These are phyloP conservation scores for Yasuhikotakia modesta DNA, from an alignment of 2,797 vertebrate species.

Conservation along the genomic window DNA sequence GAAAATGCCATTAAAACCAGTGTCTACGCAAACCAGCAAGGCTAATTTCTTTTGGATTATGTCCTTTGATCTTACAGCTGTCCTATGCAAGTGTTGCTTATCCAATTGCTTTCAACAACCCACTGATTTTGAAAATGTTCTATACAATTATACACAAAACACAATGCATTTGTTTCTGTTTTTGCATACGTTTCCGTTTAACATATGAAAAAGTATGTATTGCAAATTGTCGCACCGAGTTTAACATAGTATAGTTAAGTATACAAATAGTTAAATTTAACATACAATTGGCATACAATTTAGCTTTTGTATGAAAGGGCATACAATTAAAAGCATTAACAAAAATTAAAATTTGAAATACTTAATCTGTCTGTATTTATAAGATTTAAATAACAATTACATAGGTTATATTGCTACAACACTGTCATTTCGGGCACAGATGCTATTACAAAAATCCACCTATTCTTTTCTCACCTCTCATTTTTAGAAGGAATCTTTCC, in stretches of 20 bases:
- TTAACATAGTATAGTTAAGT: too few relatives aligned
- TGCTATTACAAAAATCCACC: not conserved
- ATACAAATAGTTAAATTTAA: too few relatives aligned
- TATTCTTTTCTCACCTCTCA: not conserved
- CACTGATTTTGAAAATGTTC: not conserved
- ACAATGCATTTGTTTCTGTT: not conserved
- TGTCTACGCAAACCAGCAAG: not conserved
- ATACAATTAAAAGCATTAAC: too few relatives aligned
- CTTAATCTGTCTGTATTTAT: too few relatives aligned
- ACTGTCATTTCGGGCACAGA: not conserved
- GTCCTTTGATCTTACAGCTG: not conserved
- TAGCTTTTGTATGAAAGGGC: too few relatives aligned
- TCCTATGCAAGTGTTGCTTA: not conserved
- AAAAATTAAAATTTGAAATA: too few relatives aligned
- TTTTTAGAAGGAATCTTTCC: not conserved
- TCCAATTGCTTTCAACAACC: not conserved
- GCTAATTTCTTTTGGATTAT: not conserved
- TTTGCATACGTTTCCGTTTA: too few relatives aligned
- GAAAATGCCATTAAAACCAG: conserved; percentile 11
- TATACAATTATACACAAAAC: not conserved
- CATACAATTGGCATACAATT: too few relatives aligned
- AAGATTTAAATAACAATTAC: too few relatives aligned
- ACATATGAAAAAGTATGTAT: too few relatives aligned
- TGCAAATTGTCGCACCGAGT: too few relatives aligned
- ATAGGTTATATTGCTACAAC: not conserved